Evolutionary conservation across 2,888 invertebrate genomes (phyloP), one percentile per base, ranked within the genome.

Genomic region (Lamellibrachia columna): DNA sequence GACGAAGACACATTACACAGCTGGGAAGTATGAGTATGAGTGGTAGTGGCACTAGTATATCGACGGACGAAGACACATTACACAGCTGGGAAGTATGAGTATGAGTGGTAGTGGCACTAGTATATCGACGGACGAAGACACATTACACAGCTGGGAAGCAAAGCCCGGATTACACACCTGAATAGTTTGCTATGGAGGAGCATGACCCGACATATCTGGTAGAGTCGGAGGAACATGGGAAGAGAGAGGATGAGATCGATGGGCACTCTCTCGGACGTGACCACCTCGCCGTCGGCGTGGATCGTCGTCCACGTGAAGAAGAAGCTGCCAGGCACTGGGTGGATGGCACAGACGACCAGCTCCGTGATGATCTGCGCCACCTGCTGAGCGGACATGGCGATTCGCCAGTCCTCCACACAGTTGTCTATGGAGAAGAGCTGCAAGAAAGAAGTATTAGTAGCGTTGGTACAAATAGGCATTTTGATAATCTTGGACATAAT

Each of bases 391-490:
- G 99, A 99, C 98, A 99, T 99, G 96, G 99, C 99, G 97, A 99
- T 99, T 96, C 99, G 98, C 99, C 99, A 99, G 97, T 99, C 99
- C 97, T 99, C 99, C 95, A 99, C 99, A 97, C 99, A 99, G 97
- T 99, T 99, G 98, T 99, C 99, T 97, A 99, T 99, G 98, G 99
- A 99, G 97, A 99, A 99, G 97, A 99, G 98, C 99, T 99, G 98
- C 91, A 75, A 75, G 15, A 75, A 75, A 75, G 22, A 40, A 40
- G 40, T 40, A 40, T 40, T 40, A 40, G 40, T 1, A 40, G 40
- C 40, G 40, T 40, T 40, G 40, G 40, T 40, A 40, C 40, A 40
- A 40, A 40, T 40, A 40, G 40, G 40, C 40, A 40, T 40, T 40
- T 40, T 40, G 40, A 40, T 40, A 40, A 40, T 40, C 0, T 40